These are phyloP conservation scores for Vanessa atalanta DNA, from an alignment of 1,140 invertebrate species.

Conservation along the genomic window DNA sequence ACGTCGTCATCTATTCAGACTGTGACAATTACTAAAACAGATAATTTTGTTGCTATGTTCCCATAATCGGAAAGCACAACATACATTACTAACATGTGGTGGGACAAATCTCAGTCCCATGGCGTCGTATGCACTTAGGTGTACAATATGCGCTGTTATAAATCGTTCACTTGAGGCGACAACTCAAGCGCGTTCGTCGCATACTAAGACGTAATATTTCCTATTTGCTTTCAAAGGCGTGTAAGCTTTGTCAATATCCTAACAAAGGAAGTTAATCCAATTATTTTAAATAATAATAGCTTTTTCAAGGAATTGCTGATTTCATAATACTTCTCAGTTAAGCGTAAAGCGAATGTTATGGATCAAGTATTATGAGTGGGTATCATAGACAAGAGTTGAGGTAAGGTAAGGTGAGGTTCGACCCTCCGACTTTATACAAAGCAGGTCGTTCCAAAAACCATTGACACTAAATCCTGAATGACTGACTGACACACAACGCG, in stretches of 20 bases:
- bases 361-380: not conserved
- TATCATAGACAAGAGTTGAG: not conserved
- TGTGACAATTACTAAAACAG: not conserved
- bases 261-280: conserved; percentile 18
- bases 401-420: too few relatives aligned
- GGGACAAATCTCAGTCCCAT: not conserved
- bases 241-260: conserved; percentile 3
- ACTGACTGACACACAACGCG: too few relatives aligned
- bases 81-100: not conserved
- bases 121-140: not conserved
- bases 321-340: too few relatives aligned
- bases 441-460: too few relatives aligned
- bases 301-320: too few relatives aligned
- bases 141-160: conserved; percentile 7
- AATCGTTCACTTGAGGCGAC: conserved; percentile 17
- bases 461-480: too few relatives aligned
- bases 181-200: not conserved
- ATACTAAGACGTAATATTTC: conserved; percentile 24
- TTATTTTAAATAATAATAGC: too few relatives aligned
- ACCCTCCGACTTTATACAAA: too few relatives aligned
- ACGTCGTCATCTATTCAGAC: not conserved
- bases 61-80: not conserved
- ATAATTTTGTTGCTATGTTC: not conserved
- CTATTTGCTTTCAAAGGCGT: conserved; percentile 18
- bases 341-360: not conserved